Conservation (phyloP, 2,888 invertebrate genomes). For the Smittia aterrima region DNA sequence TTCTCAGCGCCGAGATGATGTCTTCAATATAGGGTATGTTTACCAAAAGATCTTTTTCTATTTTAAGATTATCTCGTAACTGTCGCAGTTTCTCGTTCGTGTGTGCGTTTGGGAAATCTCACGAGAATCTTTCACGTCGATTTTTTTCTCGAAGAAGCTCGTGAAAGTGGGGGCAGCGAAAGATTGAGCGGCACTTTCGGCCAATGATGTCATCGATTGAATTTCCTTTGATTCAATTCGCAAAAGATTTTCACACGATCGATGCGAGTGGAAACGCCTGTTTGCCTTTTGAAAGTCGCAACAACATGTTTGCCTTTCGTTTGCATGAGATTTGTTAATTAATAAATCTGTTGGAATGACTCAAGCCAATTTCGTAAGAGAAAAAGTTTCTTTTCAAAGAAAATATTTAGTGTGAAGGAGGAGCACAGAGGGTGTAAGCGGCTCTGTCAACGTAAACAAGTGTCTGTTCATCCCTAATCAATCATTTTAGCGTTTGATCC, state of each 20-base stretch:
- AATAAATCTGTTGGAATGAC: neutral
- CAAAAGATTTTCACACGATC: neutral
- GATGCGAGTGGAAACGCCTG: neutral
- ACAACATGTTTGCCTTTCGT: neutral
- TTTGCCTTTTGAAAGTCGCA: neutral
- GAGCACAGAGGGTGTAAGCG: too few relatives aligned
- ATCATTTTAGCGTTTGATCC: too few relatives aligned
- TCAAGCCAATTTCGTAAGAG: too few relatives aligned
- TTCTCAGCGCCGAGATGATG: slow-evolving; percentile 27
- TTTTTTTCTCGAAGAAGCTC: neutral
- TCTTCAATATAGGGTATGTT: slow-evolving; percentile 34
- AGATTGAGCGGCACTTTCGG: neutral
- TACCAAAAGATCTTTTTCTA: slow-evolving; percentile 36
- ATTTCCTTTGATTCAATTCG: slow-evolving; percentile 5
- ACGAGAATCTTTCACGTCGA: neutral
- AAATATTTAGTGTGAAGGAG: too few relatives aligned
- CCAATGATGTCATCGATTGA: neutral
- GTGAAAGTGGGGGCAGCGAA: slow-evolving; percentile 1
- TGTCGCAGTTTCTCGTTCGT: slow-evolving; percentile 1
- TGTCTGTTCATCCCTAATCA: too few relatives aligned
- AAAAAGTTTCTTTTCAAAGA: too few relatives aligned
- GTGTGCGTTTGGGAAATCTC: slow-evolving; percentile 4
- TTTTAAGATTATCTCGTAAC: slow-evolving; percentile 42
- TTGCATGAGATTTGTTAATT: neutral
- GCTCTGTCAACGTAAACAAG: too few relatives aligned